Evolutionary conservation across 2,113 vertebrate species (phyloP).

Genomic region (Prietella phreatophila): DNA sequence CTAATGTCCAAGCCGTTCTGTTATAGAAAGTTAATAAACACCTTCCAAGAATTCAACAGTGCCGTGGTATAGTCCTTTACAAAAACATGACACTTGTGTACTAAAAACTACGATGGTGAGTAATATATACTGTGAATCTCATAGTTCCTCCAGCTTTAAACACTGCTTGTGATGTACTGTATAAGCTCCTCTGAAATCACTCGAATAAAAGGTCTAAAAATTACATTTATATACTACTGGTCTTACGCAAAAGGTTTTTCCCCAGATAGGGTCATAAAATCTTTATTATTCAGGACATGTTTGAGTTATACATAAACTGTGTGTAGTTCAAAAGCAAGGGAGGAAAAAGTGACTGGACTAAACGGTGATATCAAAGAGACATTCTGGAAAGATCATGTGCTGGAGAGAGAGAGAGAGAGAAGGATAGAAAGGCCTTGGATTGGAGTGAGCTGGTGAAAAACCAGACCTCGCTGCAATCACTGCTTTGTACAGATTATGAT

Average conservation of each 20-base stretch:
- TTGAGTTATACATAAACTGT: neutral
- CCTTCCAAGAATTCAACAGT: neutral
- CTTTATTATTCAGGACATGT: neutral
- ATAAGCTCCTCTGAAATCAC: neutral
- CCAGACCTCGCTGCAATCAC: neutral
- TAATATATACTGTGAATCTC: neutral
- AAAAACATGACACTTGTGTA: neutral
- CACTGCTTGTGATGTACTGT: neutral
- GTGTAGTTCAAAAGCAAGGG: neutral
- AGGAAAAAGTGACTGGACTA: neutral
- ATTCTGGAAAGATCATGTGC: slow-evolving; percentile 23
- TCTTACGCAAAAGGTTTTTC: neutral
- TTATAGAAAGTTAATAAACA: neutral
- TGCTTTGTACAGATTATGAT: neutral
- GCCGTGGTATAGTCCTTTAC: neutral
- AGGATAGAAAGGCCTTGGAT: neutral
- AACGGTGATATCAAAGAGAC: neutral
- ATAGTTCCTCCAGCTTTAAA: neutral
- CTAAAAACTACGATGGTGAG: neutral
- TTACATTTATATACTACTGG: neutral
- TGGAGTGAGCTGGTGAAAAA: neutral
- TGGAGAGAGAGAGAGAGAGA: neutral
- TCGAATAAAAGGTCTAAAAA: neutral
- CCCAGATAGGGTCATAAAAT: neutral
- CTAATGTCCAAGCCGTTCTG: neutral